Evolutionary conservation across 2,797 vertebrate species (phyloP), one percentile per base, ranked within the genome.

Genomic region (Coilia nasus): DNA sequence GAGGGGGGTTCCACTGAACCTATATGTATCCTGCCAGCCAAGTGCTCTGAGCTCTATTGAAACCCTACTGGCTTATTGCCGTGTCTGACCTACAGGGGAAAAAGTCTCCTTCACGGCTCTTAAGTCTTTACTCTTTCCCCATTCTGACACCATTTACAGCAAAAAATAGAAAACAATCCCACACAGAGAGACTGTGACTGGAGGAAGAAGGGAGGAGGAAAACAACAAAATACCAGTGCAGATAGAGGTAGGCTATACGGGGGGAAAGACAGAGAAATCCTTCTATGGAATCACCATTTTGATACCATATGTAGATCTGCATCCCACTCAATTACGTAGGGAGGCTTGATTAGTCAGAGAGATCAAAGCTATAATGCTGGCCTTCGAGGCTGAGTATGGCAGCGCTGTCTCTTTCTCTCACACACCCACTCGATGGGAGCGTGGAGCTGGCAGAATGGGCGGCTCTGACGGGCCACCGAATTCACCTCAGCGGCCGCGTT

Each of bases 341-440:
- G 71, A 78, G 71, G 71, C 71, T 1, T 78, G 71, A 78, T 78
- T 78, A 78, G 71, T 78, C 71, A 78, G 71, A 78, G 71, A 78
- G 71, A 78, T 78, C 71, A 78, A 78, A 78, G 71, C 35, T 21
- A 78, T 78, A 78, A 44, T 78, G 71, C 35, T 78, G 71, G 71
- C 71, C 35, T 44, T 78, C 71, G 71, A 41, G 19, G 35, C 71
- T 31, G 17, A 41, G 71, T 41, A 31, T 78, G 35, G 71, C 71
- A 78, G 71, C 3, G 28, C 67, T 67, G 62, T 35, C 31, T 71
- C 31, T 41, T 78, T 21, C 35, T 78, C 31, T 41, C 71, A 78
- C 71, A 41, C 71, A 31, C 71, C 71, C 71, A 78, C 71, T 78
- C 71, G 15, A 19, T 41, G 60, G 17, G 19, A 59, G 17, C n/a